These are phyloP conservation scores for Cardinalis cardinalis DNA, from an alignment of 2,113 vertebrate genomes.

Conservation along the genomic window DNA sequence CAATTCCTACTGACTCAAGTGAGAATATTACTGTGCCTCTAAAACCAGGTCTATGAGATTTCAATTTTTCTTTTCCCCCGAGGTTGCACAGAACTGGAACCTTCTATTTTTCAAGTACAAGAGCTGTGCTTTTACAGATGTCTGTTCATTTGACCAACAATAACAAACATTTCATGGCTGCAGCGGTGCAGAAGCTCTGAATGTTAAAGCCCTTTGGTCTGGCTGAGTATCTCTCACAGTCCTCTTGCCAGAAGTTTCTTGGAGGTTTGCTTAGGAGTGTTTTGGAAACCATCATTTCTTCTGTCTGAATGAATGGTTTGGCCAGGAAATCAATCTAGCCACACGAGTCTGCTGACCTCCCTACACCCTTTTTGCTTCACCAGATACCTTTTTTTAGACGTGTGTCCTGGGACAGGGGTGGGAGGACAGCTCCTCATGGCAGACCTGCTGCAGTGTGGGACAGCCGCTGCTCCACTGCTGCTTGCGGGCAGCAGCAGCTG, in stretches of 20 bases:
- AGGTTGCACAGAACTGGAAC: background rate
- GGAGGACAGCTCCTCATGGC: background rate
- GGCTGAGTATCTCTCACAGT: background rate
- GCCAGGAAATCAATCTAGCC: slow-evolving; percentile 49
- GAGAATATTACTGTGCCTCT: background rate
- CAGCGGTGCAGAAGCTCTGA: background rate
- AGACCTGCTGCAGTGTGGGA: background rate
- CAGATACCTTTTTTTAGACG: background rate
- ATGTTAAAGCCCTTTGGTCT: slow-evolving; percentile 7
- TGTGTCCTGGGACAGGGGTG: background rate
- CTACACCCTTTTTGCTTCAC: background rate
- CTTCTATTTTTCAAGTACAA: slow-evolving; percentile 3
- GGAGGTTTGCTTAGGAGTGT: slow-evolving; percentile 32
- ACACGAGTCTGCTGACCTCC: slow-evolving; percentile 33
- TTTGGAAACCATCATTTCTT: slow-evolving; percentile 48
- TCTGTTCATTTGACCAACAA: background rate
- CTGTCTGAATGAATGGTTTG: slow-evolving; percentile 55
- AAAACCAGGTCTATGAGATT: background rate
- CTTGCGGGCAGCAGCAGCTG: fast-evolving
- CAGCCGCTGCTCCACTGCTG: background rate
- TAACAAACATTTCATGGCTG: background rate
- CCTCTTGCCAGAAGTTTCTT: slow-evolving; percentile 42
- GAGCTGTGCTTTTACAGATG: background rate
- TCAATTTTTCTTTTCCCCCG: background rate
- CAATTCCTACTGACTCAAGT: background rate